These are phyloP conservation scores for Oreortyx pictus DNA, from an alignment of 2,797 vertebrate genomes.

Conservation along the genomic window DNA sequence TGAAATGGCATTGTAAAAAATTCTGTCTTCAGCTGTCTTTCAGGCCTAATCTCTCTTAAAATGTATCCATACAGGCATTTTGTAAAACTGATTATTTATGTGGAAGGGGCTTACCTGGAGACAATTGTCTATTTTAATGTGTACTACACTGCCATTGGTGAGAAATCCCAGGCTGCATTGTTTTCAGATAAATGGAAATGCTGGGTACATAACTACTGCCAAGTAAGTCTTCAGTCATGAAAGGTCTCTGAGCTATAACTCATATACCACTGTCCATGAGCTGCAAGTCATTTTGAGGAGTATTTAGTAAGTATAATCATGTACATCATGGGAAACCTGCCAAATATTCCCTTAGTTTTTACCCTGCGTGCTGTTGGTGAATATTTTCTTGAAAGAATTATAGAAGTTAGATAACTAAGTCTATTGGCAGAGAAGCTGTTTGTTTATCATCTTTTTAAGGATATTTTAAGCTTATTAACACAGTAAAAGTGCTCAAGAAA, in stretches of 20 bases:
- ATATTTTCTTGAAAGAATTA: neutral
- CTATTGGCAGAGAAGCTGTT: neutral
- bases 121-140: neutral
- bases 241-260: fast-evolving
- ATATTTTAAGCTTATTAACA: neutral
- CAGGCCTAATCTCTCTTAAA: neutral
- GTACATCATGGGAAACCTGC: neutral
- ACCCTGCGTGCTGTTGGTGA: neutral
- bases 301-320: neutral
- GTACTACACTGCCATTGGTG: neutral
- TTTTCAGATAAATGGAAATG: neutral
- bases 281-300: fast-evolving
- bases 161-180: neutral
- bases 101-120: neutral
- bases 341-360: neutral
- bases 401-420: neutral
- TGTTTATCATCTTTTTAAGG: neutral
- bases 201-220: neutral
- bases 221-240: neutral
- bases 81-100: neutral
- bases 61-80: neutral
- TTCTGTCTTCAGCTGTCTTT: neutral
- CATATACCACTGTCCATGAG: too few relatives aligned
- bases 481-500: neutral
- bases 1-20: neutral